These are phyloP conservation scores for Trematomus bernacchii DNA, from an alignment of 2,797 vertebrate genomes.

Conservation along the genomic window DNA sequence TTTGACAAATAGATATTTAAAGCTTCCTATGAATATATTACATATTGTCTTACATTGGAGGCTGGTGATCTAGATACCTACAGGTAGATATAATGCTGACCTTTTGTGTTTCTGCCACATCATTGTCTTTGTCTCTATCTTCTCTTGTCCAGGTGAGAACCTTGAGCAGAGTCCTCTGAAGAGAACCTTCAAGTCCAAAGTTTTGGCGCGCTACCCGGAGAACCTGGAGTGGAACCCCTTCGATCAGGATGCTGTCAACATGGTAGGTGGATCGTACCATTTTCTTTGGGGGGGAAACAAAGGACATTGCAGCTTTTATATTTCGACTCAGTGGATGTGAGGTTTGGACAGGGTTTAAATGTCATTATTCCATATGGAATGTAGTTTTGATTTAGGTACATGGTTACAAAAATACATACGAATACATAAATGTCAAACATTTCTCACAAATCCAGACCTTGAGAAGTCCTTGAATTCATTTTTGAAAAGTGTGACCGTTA, in stretches of 20 bases:
- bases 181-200: slow-evolving; percentile 96
- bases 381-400: too few relatives aligned
- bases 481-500: slow-evolving; percentile 3
- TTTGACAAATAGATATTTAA: not conserved
- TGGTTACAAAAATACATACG: too few relatives aligned
- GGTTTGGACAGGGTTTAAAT: too few relatives aligned
- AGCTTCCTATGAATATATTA: not conserved
- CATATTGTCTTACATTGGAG: not conserved
- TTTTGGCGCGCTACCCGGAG: slow-evolving; percentile 93
- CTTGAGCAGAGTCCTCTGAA: slow-evolving; percentile 94
- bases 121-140: not conserved
- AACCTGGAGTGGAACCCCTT: slow-evolving; percentile 95
- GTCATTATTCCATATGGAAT: too few relatives aligned
- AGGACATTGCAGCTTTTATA: too few relatives aligned
- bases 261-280: slow-evolving; percentile 84
- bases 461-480: not conserved
- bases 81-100: not conserved
- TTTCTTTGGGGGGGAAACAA: not conserved
- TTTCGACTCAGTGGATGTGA: too few relatives aligned
- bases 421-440: too few relatives aligned
- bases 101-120: not conserved
- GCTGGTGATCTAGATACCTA: not conserved
- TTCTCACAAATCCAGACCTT: not conserved
- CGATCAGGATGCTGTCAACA: slow-evolving; percentile 96
- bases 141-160: slow-evolving; percentile 88